Conservation (phyloP, 2,113 vertebrate species). For the Probosciger aterrimus region DNA sequence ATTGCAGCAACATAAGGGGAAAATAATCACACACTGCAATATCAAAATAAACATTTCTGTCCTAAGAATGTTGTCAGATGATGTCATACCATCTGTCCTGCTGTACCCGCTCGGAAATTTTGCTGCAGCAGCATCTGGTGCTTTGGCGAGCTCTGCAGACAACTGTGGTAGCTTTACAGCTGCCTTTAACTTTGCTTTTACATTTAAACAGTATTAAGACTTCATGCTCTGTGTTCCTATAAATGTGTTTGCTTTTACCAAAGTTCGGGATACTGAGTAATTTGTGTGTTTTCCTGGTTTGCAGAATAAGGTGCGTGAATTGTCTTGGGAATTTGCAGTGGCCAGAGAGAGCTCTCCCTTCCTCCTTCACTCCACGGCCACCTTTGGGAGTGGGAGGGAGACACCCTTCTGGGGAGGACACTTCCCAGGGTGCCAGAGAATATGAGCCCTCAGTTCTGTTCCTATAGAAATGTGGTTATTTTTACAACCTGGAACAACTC, state of each 20-base stretch:
- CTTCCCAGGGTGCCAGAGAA: neutral
- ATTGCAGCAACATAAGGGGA: slow-evolving; percentile 63
- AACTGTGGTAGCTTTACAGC: slow-evolving; percentile 40
- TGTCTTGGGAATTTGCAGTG: neutral
- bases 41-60: slow-evolving; percentile 47
- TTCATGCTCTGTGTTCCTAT: neutral
- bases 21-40: slow-evolving; percentile 52
- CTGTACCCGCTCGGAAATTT: slow-evolving; percentile 16
- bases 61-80: slow-evolving; percentile 40
- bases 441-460: neutral
- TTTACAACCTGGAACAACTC: neutral
- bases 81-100: slow-evolving; percentile 28
- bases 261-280: neutral
- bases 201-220: slow-evolving; percentile 18
- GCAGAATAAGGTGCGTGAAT: neutral
- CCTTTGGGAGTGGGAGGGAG: neutral
- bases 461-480: neutral
- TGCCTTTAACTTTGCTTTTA: slow-evolving; percentile 31
- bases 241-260: neutral
- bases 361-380: neutral
- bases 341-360: neutral
- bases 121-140: slow-evolving; percentile 44
- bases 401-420: neutral
- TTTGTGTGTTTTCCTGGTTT: neutral
- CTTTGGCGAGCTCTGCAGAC: slow-evolving; percentile 35